Conservation (phyloP, 64 coral and sea anemone genomes). For the Dendronephthya gigantea region DNA sequence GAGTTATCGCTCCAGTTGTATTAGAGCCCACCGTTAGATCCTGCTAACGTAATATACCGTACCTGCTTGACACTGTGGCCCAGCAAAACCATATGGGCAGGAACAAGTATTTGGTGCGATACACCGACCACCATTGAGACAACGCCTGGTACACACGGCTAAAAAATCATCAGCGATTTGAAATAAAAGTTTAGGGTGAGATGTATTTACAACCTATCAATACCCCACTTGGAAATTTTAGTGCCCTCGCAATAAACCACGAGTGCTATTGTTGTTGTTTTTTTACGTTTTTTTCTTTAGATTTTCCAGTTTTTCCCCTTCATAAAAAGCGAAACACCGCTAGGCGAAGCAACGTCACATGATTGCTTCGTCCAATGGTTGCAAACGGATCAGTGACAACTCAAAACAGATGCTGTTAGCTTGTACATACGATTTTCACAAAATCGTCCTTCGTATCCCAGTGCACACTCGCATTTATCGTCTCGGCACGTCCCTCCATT, state of each 20-base stretch:
- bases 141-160: constrained; percentile 59
- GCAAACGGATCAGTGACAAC: neutral
- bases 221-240: too few relatives aligned
- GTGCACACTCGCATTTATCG: constrained; percentile 48
- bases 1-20: too few relatives aligned
- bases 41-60: too few relatives aligned
- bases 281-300: too few relatives aligned
- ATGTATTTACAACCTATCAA: too few relatives aligned
- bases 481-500: constrained; percentile 64
- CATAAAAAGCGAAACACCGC: neutral
- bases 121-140: constrained; percentile 76
- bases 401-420: neutral
- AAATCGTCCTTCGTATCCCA: constrained; percentile 61
- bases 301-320: too few relatives aligned
- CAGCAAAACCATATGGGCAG: constrained; percentile 72
- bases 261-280: too few relatives aligned
- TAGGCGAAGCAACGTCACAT: neutral
- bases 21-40: too few relatives aligned
- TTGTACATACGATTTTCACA: constrained; percentile 64
- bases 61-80: constrained; percentile 81
- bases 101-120: constrained; percentile 74
- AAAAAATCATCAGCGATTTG: neutral
- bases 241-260: too few relatives aligned
- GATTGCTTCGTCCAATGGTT: too few relatives aligned
- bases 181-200: too few relatives aligned